Percentiles rank a stretch among this genome's conserved stretches.
phyloP scores from a whole-genome alignment of 2,113 vertebrate species.

The Bos javanicus region DNA sequence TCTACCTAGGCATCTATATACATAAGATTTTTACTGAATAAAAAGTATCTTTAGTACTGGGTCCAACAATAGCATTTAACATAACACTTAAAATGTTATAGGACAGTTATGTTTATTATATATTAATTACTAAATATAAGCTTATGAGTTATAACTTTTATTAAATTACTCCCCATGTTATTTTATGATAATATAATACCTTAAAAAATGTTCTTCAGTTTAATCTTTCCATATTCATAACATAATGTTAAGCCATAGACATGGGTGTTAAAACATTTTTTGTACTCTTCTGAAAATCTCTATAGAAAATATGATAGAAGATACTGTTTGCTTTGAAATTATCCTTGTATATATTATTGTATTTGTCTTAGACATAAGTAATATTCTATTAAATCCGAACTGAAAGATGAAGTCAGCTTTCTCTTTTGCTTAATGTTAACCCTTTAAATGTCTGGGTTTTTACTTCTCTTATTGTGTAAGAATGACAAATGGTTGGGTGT shows the following conservation, averaged over 20 bases:
- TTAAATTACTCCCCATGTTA: constrained; percentile 37
- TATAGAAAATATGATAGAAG: constrained; percentile 16
- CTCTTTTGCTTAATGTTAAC: background rate
- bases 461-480: constrained; percentile 47
- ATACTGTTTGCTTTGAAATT: constrained; percentile 28
- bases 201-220: constrained; percentile 1
- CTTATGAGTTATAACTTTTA: constrained; percentile 33
- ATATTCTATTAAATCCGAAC: constrained; percentile 14
- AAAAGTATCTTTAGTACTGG: background rate
- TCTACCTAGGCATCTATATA: background rate
- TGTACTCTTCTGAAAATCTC: constrained; percentile 37
- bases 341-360: constrained; percentile 14
- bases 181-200: background rate
- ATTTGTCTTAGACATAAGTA: constrained; percentile 7
- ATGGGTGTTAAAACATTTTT: constrained; percentile 29
- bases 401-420: constrained; percentile 14
- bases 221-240: constrained; percentile 16
- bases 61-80: constrained; percentile 24
- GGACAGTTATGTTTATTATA: background rate
- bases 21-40: constrained; percentile 21
- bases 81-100: constrained; percentile 28
- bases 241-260: background rate
- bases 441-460: constrained; percentile 19
- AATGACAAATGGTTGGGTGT: constrained; percentile 50
- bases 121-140: constrained; percentile 33